phyloP scores from a whole-genome alignment of 2,888 invertebrate genomes.

The Mythimna vitellina region DNA sequence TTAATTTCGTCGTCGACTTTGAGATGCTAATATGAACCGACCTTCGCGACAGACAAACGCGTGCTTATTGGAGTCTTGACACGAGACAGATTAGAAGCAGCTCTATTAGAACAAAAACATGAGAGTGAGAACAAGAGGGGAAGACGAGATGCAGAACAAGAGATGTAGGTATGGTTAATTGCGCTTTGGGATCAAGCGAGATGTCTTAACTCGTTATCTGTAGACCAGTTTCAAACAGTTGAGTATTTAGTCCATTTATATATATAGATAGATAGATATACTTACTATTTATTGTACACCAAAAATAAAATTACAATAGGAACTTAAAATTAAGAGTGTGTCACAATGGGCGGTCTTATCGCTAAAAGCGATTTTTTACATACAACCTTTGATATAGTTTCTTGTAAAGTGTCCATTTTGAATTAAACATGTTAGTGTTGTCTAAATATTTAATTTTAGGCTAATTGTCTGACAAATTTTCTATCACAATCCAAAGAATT shows the following conservation, averaged over 20 bases:
- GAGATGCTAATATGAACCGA: conserved; percentile 79
- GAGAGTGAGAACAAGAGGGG: background rate
- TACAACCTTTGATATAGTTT: background rate
- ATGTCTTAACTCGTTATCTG: background rate
- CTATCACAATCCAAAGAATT: background rate
- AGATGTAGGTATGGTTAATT: conserved; percentile 11
- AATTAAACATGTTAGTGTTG: no score
- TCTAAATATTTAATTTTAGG: no score
- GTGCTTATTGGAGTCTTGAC: conserved; percentile 71
- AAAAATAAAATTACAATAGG: no score
- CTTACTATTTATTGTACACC: no score
- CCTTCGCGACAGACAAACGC: conserved; percentile 50
- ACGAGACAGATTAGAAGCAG: conserved; percentile 63
- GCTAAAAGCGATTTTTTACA: no score
- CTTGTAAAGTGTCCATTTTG: no score
- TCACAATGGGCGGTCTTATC: no score
- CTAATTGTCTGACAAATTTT: no score
- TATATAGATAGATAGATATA: no score
- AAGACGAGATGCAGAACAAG: conserved; percentile 3
- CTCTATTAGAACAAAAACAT: conserved; percentile 47
- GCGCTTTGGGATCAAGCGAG: background rate
- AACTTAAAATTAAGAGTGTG: no score
- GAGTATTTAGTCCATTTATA: background rate
- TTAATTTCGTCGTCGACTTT: conserved; percentile 80
- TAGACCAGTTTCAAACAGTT: background rate